Base-by-base conservation (phyloP, 2,888 invertebrate species). In the Sclerodermus sp. region DNA sequence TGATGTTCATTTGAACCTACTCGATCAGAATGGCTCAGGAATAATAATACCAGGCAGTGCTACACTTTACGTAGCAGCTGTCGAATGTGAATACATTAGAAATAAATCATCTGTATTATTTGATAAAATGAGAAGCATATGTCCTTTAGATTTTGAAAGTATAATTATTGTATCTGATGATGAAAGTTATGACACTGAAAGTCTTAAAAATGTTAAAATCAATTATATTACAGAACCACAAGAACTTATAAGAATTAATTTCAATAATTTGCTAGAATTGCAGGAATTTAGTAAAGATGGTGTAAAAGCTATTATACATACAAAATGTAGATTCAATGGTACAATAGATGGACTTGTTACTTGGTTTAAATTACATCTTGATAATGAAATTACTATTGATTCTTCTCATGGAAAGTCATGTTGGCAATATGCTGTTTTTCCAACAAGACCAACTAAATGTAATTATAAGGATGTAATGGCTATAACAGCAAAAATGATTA, bases 371-470 rank as follows among this genome's bases (percentile, higher is more conserved):
- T 79, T 91, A 50, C 79, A 87, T 68, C 79, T 92, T 42, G 84
- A 87, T 62, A 84, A 86, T 8, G 80, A 82, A 34, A 81, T 84
- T 30, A 79, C 76, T 0, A 78, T 91, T 34, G 84, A 85, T 43
- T 87, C 87, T 8, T 81, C 85, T 55, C 87, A 88, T 1, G 79
- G 72, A 48, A 76, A 79, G 23, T 73, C 82, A 54, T 90, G 90
- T 64, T 92, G 91, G 91, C 90, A 91, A 69, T 89, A 90, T 70
- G 89, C 89, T 6, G 80, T 91, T 34, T 89, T 87, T 71, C 86
- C 71, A 14, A 38, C 57, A 6, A 18, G 52, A 18, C 61, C 69
- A 15, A 58, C 36, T 15, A 31, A 38, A 32, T 60, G 60, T 34
- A 42, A 47, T 1, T 37, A 52, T 43, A 61, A 55, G 10, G 59